Base-by-base conservation (phyloP, 2,888 invertebrate genomes). In the Cephus pulcher region DNA sequence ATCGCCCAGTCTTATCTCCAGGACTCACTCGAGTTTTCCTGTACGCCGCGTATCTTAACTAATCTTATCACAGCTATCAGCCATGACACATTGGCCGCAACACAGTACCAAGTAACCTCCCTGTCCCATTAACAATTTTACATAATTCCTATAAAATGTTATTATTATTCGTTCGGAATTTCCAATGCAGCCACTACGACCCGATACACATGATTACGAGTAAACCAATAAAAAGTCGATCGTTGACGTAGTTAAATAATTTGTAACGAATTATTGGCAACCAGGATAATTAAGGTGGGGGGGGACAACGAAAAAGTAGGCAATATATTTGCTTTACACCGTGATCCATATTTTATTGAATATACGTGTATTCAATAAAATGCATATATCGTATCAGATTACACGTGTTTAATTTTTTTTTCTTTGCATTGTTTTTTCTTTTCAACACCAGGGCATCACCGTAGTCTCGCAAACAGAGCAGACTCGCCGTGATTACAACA, bases 331-430 rank as follows among this genome's bases (percentile, higher is more conserved):
- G 4, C 12, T 80, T 86, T 85, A 86, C 88, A 87, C 88, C 88
- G 87, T 86, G 82, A 78, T 88, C 88, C 86, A 86, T 87, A 86
- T 87, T 88, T 89, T 88, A 88, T 88, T 89, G 86, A 87, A 86
- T 87, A 87, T n/a, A 37, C 35, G 35, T 35, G 70, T 79, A 79
- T 84, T 80, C 82, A 81, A 76, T 78, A 76, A 80, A 76, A 82
- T 80, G 78, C 68, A 74, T 76, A 32, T 71, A 40, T 76, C 40
- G 75, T 71, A 33, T 69, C 74, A 76, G 73, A 74, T 73, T 56
- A 78, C 15, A n/a, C 76, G 80, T 76, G 74, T 56, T 56, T 56
- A 15, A 15, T 40, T 56, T 15, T 56, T 23, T 23, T 6, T 56
- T 40, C 15, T 40, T 40, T 40, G 15, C 15, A 15, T 15, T 15